Evolutionary conservation across 2,888 invertebrate species (phyloP).

Genomic region (Neelides folsomi): DNA sequence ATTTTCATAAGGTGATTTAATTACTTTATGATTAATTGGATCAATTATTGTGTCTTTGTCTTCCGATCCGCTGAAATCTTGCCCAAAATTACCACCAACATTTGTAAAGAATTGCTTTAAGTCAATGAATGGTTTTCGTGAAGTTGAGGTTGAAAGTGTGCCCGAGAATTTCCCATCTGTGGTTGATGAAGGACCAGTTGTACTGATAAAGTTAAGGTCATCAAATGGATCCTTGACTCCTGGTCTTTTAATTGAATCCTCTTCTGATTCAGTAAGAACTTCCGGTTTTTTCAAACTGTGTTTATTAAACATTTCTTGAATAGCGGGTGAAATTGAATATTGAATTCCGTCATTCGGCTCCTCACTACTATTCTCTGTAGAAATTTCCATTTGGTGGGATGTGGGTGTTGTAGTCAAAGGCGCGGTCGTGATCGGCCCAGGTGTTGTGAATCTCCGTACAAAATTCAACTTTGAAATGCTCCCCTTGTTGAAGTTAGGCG

Average conservation of each 20-base stretch:
- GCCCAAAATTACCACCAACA: constrained; percentile 23
- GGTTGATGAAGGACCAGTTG: not conserved
- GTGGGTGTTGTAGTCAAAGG: constrained; percentile 1
- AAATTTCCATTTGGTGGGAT: not conserved
- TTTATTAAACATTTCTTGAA: not conserved
- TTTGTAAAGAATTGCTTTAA: constrained; percentile 23
- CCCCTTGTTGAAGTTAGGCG: constrained; percentile 13
- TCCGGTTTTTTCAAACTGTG: not conserved
- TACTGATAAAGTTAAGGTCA: no score
- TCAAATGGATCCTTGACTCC: no score
- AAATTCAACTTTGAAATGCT: constrained; percentile 25
- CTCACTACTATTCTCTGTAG: no score
- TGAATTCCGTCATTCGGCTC: no score
- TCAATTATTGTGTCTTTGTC: constrained; percentile 26
- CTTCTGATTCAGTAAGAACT: not conserved
- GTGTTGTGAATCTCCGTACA: constrained; percentile 23
- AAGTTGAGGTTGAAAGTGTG: not conserved
- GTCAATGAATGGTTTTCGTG: constrained; percentile 19
- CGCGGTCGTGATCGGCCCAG: constrained; percentile 11
- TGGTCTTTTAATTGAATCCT: not conserved
- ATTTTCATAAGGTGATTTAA: constrained; percentile 24
- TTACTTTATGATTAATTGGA: constrained; percentile 25
- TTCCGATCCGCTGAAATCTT: constrained; percentile 27
- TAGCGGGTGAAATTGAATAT: no score
- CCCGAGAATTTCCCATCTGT: not conserved